Evolutionary conservation across 2,888 invertebrate species (phyloP), one percentile per base, ranked within the genome.

Genomic region (Unio pictorum): DNA sequence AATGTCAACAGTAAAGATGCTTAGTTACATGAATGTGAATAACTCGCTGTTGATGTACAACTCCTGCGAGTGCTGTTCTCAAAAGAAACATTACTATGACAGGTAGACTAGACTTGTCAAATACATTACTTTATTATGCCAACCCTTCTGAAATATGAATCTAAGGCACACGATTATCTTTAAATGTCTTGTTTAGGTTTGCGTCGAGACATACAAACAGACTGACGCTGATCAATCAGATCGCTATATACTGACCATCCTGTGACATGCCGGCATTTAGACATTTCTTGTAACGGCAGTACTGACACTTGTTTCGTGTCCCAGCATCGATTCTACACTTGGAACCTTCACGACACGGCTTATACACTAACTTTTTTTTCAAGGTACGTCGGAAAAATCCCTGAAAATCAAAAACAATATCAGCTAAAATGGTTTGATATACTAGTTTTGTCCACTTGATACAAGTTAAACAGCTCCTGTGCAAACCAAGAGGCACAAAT

Each of bases 181-280:
- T 45, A 3, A 15, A 45, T 3, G 11, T 11, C 15, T 45, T 45
- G 45, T 15, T 45, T 15, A 45, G 15, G 11, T 45, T 45, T 60
- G 23, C 20, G 20, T 7, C 18, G 15, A 8, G 34, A 11, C 23
- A 61, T 26, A 20, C 26, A 28, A 18, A 20, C 20, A 61, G 34
- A 8, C n/a, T 8, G 20, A 28, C 20, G 7, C 61, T 61, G 61
- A 11, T 26, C 6, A 18, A 11, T 26, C 6, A 18, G 18, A n/a
- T 61, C 2, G 15, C 20, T 61, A 20, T 28, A 15, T 28, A 72
- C 83, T 71, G 68, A 87, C 86, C 85, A 75, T 89, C 88, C 69
- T 87, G 83, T 11, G 89, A 89, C 89, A 89, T 89, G 55, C 89
- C 89, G 20, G 89, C 89, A 60, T 86, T 87, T 54, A 89, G 75